phyloP scores from a whole-genome alignment of 2,113 vertebrate species.

The Thomomys bottae region DNA sequence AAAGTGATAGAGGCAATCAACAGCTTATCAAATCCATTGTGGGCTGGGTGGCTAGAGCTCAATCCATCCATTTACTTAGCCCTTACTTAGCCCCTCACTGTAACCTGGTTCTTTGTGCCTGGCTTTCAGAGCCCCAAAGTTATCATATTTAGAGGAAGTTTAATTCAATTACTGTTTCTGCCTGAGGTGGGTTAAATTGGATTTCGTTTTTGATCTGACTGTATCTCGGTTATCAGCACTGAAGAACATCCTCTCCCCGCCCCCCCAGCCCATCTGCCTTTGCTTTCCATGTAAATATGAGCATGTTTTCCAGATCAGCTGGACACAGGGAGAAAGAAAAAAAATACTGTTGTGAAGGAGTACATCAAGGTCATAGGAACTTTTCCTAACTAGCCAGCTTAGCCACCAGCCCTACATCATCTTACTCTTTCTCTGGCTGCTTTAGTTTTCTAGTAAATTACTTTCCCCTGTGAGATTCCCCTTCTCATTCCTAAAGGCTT shows the following conservation, averaged over 20 bases:
- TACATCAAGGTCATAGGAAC: background rate
- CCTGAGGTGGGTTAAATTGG: slow-evolving; percentile 82
- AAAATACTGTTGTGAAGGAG: background rate
- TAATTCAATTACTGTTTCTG: slow-evolving; percentile 85
- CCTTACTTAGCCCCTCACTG: slow-evolving; percentile 73
- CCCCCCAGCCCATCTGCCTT: slow-evolving; percentile 49
- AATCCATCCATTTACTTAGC: slow-evolving; percentile 74
- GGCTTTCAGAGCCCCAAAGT: slow-evolving; percentile 82
- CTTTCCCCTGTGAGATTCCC: background rate
- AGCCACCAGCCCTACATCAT: background rate
- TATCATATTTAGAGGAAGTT: slow-evolving; percentile 82
- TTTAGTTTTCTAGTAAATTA: background rate
- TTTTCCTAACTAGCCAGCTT: background rate
- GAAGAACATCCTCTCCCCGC: slow-evolving; percentile 42
- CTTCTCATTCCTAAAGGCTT: background rate
- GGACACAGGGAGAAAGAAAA: background rate
- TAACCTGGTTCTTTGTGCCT: slow-evolving; percentile 80
- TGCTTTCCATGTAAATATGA: slow-evolving; percentile 69
- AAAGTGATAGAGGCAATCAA: slow-evolving; percentile 81
- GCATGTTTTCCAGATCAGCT: slow-evolving; percentile 10
- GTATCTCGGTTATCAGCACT: slow-evolving; percentile 71
- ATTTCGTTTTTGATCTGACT: slow-evolving; percentile 85
- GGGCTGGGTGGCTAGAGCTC: slow-evolving; percentile 64
- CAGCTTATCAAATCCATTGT: slow-evolving; percentile 79
- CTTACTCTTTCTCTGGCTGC: background rate